These are phyloP conservation scores for Phlogophora meticulosa DNA, from an alignment of 2,888 invertebrate species.

Conservation along the genomic window DNA sequence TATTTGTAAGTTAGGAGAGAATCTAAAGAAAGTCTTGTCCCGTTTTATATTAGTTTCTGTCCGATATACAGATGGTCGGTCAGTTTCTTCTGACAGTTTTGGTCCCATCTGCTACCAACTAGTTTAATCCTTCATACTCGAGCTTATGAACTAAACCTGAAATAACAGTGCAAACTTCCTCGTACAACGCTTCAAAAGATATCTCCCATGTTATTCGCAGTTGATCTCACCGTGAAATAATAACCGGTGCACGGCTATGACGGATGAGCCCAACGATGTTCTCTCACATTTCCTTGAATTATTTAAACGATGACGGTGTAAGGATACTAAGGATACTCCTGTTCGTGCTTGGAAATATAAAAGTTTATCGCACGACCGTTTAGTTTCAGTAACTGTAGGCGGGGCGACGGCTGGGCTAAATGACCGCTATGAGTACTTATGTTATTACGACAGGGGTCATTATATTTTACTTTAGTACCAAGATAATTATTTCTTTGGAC, in stretches of 20 bases:
- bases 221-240: slow-evolving; percentile 54
- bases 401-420: slow-evolving; percentile 68
- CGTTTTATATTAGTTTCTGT: slow-evolving; percentile 35
- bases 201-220: slow-evolving; percentile 47
- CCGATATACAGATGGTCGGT: slow-evolving; percentile 12
- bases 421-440: slow-evolving; percentile 66
- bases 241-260: slow-evolving; percentile 51
- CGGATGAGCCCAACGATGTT: slow-evolving; percentile 49
- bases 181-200: slow-evolving; percentile 19
- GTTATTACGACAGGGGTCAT: slow-evolving; percentile 50
- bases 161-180: slow-evolving; percentile 23
- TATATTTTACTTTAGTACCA: slow-evolving; percentile 28
- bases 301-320: slow-evolving; percentile 53
- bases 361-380: slow-evolving; percentile 69
- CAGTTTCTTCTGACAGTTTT: slow-evolving; percentile 21
- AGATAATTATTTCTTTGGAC: not conserved
- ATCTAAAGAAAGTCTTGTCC: slow-evolving; percentile 11
- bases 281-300: slow-evolving; percentile 58
- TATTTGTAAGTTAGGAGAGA: slow-evolving; percentile 21
- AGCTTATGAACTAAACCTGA: slow-evolving; percentile 13
- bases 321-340: slow-evolving; percentile 36
- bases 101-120: slow-evolving; percentile 21
- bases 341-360: slow-evolving; percentile 54
- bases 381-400: slow-evolving; percentile 70
- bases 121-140: slow-evolving; percentile 13